phyloP scores from a whole-genome alignment of 2,797 vertebrate species.

The Gadopsis marmoratus region DNA sequence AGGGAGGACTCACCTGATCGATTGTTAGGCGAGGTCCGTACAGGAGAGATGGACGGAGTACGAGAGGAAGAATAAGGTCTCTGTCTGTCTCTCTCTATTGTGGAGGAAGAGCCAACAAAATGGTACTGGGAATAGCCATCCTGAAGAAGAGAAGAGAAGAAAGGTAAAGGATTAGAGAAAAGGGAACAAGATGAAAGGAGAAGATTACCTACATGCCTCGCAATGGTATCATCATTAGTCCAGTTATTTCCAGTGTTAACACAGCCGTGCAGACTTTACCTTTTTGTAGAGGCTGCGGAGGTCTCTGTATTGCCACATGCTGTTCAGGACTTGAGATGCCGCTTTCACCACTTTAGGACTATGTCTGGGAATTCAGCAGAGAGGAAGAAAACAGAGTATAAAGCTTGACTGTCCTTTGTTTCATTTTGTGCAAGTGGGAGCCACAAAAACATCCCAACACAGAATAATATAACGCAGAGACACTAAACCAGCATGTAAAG shows the following conservation, averaged over 20 bases:
- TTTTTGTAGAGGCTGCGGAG: constrained; percentile 99
- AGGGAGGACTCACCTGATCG: constrained; percentile 91
- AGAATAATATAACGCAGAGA: neutral
- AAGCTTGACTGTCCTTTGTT: constrained; percentile 60
- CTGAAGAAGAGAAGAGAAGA: constrained; percentile 77
- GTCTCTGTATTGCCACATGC: constrained; percentile 99
- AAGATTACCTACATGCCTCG: neutral
- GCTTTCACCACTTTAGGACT: constrained; percentile 99
- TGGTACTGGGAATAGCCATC: constrained; percentile 99
- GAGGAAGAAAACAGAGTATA: constrained; percentile 64
- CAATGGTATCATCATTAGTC: neutral
- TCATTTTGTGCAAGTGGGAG: neutral
- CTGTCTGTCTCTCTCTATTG: constrained; percentile 97
- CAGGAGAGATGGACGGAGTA: constrained; percentile 98
- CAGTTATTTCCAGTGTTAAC: neutral
- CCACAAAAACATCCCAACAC: neutral
- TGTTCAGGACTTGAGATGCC: constrained; percentile 98
- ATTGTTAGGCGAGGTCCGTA: constrained; percentile 98
- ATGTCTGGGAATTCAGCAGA: constrained; percentile 89
- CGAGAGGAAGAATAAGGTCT: constrained; percentile 98
- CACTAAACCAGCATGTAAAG: neutral
- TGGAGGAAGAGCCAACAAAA: constrained; percentile 98
- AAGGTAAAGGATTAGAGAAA: neutral
- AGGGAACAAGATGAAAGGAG: neutral
- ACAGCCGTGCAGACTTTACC: constrained; percentile 80